Percentiles rank a stretch among this genome's conserved stretches.
Conservation (phyloP, 2,797 vertebrate species). For the Adelosebastes latens region DNA sequence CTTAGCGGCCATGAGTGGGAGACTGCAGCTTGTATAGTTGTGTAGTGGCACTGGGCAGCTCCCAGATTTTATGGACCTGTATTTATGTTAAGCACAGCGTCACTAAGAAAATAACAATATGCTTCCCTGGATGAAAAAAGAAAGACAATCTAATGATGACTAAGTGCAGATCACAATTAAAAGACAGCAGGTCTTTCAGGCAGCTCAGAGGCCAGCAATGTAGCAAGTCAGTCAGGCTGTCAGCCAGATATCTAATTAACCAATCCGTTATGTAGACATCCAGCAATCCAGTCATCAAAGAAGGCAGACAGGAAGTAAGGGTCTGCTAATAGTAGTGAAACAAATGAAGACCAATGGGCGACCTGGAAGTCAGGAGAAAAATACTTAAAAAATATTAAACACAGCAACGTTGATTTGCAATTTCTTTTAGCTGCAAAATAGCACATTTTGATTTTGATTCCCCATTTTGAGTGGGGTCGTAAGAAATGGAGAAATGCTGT, state of each 20-base stretch:
- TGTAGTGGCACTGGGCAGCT: background rate
- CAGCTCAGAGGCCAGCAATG: background rate
- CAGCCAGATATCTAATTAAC: constrained; percentile 14
- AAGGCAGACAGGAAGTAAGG: background rate
- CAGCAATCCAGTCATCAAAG: constrained; percentile 4
- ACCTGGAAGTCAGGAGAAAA: background rate
- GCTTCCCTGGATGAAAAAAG: background rate
- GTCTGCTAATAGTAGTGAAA: background rate
- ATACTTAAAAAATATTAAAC: background rate
- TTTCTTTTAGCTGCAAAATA: background rate
- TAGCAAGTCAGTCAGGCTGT: constrained; percentile 16
- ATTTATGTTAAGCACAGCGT: background rate
- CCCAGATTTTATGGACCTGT: background rate
- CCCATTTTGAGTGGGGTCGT: background rate
- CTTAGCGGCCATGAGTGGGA: background rate
- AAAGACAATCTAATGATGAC: background rate
- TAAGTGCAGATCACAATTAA: background rate
- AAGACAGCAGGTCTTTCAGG: background rate
- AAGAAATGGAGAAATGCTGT: constrained; percentile 10
- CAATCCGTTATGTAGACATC: constrained; percentile 13
- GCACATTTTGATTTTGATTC: background rate
- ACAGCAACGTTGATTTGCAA: background rate
- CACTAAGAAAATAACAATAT: background rate
- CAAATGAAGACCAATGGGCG: background rate
- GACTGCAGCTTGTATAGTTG: background rate